phyloP scores from a whole-genome alignment of 2,888 invertebrate species.

The Aphodius granarius region DNA sequence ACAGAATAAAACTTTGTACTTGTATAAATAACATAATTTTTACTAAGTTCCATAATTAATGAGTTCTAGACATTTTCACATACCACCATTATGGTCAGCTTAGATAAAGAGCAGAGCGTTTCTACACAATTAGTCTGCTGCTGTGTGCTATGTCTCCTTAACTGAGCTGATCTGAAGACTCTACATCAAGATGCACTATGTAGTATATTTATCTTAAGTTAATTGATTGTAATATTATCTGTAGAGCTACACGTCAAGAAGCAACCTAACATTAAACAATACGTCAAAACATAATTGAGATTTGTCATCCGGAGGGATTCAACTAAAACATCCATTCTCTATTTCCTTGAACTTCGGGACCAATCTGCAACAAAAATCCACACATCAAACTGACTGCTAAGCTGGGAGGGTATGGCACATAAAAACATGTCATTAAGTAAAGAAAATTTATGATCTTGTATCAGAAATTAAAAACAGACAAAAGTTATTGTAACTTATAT shows the following conservation, averaged over 20 bases:
- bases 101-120: not conserved
- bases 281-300: not conserved
- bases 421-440: no score
- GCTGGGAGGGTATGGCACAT: no score
- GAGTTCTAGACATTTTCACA: not conserved
- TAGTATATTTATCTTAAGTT: not conserved
- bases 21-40: slow-evolving; percentile 18
- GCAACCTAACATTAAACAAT: not conserved
- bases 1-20: slow-evolving; percentile 21
- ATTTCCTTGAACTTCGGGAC: slow-evolving; percentile 5
- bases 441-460: no score
- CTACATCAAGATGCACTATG: not conserved
- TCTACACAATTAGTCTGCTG: not conserved
- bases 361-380: not conserved
- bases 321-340: not conserved
- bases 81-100: not conserved
- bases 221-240: not conserved
- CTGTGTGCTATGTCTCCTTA: not conserved
- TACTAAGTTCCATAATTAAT: not conserved
- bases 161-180: not conserved
- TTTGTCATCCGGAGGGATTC: not conserved
- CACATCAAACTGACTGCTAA: not conserved
- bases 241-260: not conserved
- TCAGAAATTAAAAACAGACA: no score
- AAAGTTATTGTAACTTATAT: no score